These are phyloP conservation scores for Dromaius novaehollandiae DNA, from an alignment of 2,113 vertebrate species.

Conservation along the genomic window DNA sequence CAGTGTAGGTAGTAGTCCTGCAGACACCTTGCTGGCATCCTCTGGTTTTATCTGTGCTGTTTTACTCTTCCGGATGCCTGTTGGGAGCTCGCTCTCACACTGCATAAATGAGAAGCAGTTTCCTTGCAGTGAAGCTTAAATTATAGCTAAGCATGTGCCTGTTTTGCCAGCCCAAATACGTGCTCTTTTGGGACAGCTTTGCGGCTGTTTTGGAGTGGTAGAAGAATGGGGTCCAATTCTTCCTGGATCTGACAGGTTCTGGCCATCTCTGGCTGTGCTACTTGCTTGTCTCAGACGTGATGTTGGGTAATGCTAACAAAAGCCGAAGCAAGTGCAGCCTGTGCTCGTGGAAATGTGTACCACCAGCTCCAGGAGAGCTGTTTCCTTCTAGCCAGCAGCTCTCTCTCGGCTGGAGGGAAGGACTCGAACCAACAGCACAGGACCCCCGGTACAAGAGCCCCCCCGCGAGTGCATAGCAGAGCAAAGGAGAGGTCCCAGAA, in stretches of 20 bases:
- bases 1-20: neutral
- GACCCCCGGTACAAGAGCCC: neutral
- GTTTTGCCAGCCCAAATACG: neutral
- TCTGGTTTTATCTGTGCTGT: neutral
- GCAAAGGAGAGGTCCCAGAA: neutral
- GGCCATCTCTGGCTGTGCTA: neutral
- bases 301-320: neutral
- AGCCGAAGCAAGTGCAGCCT: neutral
- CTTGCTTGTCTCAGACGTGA: neutral
- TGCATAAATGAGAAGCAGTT: slow-evolving; percentile 40
- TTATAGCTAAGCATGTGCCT: neutral
- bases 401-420: neutral
- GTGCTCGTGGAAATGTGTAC: neutral
- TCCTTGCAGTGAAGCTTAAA: neutral
- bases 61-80: neutral
- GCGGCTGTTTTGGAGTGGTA: neutral
- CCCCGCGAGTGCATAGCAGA: accelerated
- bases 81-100: neutral
- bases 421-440: accelerated
- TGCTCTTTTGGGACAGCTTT: neutral
- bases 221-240: neutral
- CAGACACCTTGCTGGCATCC: neutral
- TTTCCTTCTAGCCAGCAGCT: neutral
- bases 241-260: neutral
- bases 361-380: neutral